Percentiles rank a stretch among this genome's conserved stretches.
Evolutionary conservation across 1,140 invertebrate genomes (phyloP).

Genomic region (Anthonomus grandis): DNA sequence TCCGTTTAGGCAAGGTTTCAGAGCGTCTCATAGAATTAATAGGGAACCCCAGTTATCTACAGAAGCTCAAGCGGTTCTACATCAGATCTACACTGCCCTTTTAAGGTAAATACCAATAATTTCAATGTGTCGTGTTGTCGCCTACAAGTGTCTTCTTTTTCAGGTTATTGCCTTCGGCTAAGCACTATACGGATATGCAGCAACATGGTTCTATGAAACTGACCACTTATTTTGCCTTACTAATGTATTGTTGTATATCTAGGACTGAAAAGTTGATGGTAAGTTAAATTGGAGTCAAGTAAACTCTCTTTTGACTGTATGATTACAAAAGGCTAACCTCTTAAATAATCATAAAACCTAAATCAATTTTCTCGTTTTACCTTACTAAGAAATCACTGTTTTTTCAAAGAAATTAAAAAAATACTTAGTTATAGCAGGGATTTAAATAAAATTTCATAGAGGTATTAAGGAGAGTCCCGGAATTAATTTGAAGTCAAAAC

Average conservation of each 20-base stretch:
- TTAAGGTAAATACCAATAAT: slow-evolving; percentile 50
- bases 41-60: slow-evolving; percentile 52
- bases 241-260: slow-evolving; percentile 86
- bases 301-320: no score
- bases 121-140: no score
- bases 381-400: no score
- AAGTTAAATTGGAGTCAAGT: no score
- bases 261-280: slow-evolving; percentile 91
- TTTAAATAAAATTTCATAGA: no score
- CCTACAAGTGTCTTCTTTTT: no score
- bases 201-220: slow-evolving; percentile 87
- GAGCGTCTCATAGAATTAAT: slow-evolving; percentile 57
- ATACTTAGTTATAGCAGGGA: no score
- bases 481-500: no score
- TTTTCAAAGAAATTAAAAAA: neutral
- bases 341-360: no score
- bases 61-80: slow-evolving; percentile 76
- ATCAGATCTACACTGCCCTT: slow-evolving; percentile 81
- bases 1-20: slow-evolving; percentile 82
- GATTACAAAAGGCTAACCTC: no score
- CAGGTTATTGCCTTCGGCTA: slow-evolving; percentile 73
- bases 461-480: no score
- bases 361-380: no score
- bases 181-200: slow-evolving; percentile 79
- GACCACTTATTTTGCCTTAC: slow-evolving; percentile 85